Evolutionary conservation across 53 echinoderm and acorn worm species (phyloP).

Genomic region (Pentamera pediparva): DNA sequence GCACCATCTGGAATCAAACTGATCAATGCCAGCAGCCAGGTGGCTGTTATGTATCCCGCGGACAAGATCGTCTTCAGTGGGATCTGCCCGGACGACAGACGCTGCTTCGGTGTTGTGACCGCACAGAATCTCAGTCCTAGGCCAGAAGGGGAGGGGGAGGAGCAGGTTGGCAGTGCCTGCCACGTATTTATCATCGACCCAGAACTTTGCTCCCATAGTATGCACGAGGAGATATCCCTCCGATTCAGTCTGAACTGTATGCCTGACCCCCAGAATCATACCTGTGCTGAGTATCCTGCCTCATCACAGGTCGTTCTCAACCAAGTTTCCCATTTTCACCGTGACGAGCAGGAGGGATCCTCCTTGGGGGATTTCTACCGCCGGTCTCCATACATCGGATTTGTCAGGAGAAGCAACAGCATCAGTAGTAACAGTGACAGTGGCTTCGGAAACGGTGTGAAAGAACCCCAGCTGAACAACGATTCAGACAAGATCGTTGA

Average conservation of each 20-base stretch:
- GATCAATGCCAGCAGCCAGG: conserved; percentile 62
- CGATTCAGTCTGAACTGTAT: conserved; percentile 74
- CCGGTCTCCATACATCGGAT: conserved; percentile 52
- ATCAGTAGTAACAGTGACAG: conserved; percentile 99
- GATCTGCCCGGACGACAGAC: conserved; percentile 92
- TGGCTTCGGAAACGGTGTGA: conserved; percentile 87
- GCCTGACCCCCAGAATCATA: conserved; percentile 66
- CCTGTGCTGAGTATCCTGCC: conserved; percentile 78
- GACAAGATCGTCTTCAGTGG: conserved; percentile 89
- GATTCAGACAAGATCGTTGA: conserved; percentile 65
- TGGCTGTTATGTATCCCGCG: conserved; percentile 79
- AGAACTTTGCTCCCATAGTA: conserved; percentile 65
- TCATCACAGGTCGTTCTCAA: conserved; percentile 72
- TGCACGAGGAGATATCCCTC: conserved; percentile 64
- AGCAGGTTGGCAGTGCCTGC: conserved; percentile 87
- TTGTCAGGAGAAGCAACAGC: conserved; percentile 75
- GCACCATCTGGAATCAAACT: conserved; percentile 64
- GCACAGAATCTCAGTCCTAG: conserved; percentile 55
- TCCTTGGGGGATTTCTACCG: conserved; percentile 81
- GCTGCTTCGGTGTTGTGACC: conserved; percentile 93
- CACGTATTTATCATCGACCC: conserved; percentile 97
- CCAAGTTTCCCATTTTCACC: conserved; percentile 63
- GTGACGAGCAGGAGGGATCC: conserved; percentile 48
- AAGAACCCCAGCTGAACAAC: conserved; percentile 42
- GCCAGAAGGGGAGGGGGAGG: conserved; percentile 72